phyloP scores from a whole-genome alignment of 2,797 vertebrate species.

The Ctenopoma kingsleyae region DNA sequence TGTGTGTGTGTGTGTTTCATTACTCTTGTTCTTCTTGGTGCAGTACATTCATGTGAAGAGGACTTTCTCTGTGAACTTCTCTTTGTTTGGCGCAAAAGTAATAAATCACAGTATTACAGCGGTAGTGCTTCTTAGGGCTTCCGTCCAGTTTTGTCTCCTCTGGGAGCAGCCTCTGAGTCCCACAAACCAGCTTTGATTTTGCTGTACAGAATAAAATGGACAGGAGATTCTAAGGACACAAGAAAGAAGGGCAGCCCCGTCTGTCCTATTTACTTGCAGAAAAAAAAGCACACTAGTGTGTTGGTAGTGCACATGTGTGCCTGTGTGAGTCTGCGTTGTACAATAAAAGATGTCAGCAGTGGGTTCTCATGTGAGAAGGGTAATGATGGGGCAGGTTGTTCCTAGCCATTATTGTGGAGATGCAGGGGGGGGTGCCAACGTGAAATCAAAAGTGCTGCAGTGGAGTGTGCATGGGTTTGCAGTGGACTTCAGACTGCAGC shows the following conservation, averaged over 20 bases:
- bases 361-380: conserved; percentile 79
- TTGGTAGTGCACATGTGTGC: conserved; percentile 43
- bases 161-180: conserved; percentile 76
- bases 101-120: conserved; percentile 84
- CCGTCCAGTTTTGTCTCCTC: conserved; percentile 76
- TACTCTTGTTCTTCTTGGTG: conserved; percentile 80
- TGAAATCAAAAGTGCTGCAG: conserved; percentile 79
- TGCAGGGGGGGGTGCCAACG: conserved; percentile 69
- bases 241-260: conserved; percentile 81
- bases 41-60: conserved; percentile 82
- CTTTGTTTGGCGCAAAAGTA: conserved; percentile 80
- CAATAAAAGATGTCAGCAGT: conserved; percentile 70
- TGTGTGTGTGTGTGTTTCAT: conserved; percentile 61
- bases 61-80: conserved; percentile 81
- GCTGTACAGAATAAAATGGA: conserved; percentile 67
- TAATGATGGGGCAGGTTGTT: conserved; percentile 74
- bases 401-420: conserved; percentile 64
- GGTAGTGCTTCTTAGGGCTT: conserved; percentile 75
- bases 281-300: conserved; percentile 50
- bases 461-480: conserved; percentile 75
- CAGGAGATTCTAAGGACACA: conserved; percentile 72
- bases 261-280: conserved; percentile 80
- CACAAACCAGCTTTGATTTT: conserved; percentile 78
- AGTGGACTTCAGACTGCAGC: conserved; percentile 77
- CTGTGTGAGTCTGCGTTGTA: conserved; percentile 21